Evolutionary conservation across 2,888 invertebrate species (phyloP).

Genomic region (Tetanocera ferruginea): DNA sequence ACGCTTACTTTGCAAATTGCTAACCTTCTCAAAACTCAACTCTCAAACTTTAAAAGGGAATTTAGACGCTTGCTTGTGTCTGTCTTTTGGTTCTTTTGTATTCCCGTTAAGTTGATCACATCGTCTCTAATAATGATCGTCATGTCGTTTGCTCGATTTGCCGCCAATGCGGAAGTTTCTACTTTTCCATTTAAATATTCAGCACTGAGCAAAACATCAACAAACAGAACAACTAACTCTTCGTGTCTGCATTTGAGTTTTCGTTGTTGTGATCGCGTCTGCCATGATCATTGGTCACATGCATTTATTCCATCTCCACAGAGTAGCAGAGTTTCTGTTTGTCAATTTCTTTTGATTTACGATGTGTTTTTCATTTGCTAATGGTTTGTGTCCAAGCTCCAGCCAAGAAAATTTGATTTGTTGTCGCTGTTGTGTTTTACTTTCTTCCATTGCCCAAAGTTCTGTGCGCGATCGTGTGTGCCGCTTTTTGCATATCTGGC

Average conservation of each 20-base stretch:
- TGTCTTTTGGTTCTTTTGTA: conserved; percentile 2
- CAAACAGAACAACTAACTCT: not conserved
- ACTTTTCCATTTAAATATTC: not conserved
- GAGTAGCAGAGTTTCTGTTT: not conserved
- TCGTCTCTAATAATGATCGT: not conserved
- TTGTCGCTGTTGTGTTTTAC: conserved; percentile 12
- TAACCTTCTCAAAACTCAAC: not conserved
- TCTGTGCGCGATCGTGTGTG: not conserved
- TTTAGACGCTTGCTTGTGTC: no score
- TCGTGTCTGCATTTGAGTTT: not conserved
- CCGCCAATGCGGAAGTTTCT: conserved; percentile 14
- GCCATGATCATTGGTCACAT: not conserved
- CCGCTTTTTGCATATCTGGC: not conserved
- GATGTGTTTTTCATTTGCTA: conserved; percentile 20
- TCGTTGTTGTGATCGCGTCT: not conserved
- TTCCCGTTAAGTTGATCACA: not conserved
- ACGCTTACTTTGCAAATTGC: not conserved
- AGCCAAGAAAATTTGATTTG: no score
- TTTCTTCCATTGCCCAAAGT: conserved; percentile 5
- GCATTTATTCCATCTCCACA: not conserved
- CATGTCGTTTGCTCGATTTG: not conserved
- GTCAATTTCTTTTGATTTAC: conserved; percentile 35
- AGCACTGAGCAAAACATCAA: not conserved
- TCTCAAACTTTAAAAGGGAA: conserved; percentile 9
- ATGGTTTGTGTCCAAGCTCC: conserved; percentile 10